A percentile compares a stretch with the other conserved stretches of the same genome.
phyloP scores from a whole-genome alignment of 2,113 vertebrate species.

The human (Homo sapiens) region GRCh38 chr3:145422501-145423000 shows the following conservation, averaged over 20 bases:
- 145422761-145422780: background rate
- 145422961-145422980: background rate
- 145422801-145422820: background rate
- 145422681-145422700: background rate
- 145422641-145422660: background rate
- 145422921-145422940: background rate
- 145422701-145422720: background rate
- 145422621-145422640: background rate
- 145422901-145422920: background rate
- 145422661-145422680: conserved; percentile 9
- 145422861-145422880: background rate
- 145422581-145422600: background rate
- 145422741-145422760: conserved; percentile 12
- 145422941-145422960: conserved; percentile 1
- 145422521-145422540: background rate
- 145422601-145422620: background rate
- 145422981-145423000: background rate
- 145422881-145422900: background rate
- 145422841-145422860: background rate
- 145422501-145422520: conserved; percentile 17
- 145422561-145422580: background rate
- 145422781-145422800: conserved; percentile 24
- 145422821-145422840: background rate
- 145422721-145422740: conserved; percentile 15
- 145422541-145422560: background rate